These are phyloP conservation scores for Lethenteron camtschaticum DNA, from an alignment of 2,113 vertebrate genomes.

Conservation along the genomic window DNA sequence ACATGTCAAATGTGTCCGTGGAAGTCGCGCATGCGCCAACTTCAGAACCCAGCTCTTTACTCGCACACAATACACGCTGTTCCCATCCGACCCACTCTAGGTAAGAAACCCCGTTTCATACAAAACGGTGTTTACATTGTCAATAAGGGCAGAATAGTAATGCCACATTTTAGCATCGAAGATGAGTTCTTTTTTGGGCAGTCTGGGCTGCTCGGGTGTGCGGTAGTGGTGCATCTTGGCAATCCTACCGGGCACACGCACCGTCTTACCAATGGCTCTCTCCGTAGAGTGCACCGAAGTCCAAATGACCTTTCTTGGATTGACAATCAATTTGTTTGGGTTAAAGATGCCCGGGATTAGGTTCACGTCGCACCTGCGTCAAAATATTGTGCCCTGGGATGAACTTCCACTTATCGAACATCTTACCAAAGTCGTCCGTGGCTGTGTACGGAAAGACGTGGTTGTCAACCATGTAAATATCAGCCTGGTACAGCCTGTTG, in stretches of 20 bases:
- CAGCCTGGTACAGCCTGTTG: constrained; percentile 14
- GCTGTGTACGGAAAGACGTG: constrained; percentile 23
- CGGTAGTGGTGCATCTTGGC: constrained; percentile 18
- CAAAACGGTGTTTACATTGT: constrained; percentile 14
- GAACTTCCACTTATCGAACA: constrained; percentile 18
- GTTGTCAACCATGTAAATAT: constrained; percentile 28
- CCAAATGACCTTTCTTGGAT: constrained; percentile 18
- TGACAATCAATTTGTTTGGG: constrained; percentile 20
- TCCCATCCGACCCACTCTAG: no score
- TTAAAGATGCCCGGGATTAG: constrained; percentile 13
- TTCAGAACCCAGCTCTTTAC: no score
- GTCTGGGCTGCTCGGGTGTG: background rate
- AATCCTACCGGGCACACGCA: constrained; percentile 11
- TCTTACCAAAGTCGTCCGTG: constrained; percentile 12
- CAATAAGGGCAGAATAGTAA: constrained; percentile 15
- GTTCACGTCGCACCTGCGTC: constrained; percentile 25
- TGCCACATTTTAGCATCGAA: constrained; percentile 21
- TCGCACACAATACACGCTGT: no score
- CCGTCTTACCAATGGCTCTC: background rate
- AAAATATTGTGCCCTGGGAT: constrained; percentile 35
- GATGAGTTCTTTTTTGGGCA: constrained; percentile 12
- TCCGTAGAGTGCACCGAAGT: constrained; percentile 20
- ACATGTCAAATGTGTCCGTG: no score
- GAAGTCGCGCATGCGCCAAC: no score
- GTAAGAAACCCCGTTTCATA: background rate